Percentiles rank a stretch among this genome's conserved stretches.
Evolutionary conservation across 92 coral and sea anemone species (phyloP).

Genomic region (Palythoa grandis): DNA sequence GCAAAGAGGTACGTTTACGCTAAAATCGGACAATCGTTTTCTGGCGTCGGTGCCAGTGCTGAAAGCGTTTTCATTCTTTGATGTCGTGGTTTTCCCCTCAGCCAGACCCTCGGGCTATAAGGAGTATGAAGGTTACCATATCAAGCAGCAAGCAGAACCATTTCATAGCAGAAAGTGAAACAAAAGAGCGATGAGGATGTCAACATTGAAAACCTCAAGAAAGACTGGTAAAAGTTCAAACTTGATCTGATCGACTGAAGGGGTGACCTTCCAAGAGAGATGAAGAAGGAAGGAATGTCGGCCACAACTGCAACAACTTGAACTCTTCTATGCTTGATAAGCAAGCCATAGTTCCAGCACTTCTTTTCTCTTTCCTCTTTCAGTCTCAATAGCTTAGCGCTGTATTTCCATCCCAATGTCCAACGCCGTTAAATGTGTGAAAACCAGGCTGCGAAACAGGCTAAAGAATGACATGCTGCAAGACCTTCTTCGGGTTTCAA

Average conservation of each 20-base stretch:
- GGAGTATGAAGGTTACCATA: constrained; percentile 43
- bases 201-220: constrained; percentile 48
- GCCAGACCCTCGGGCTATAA: constrained; percentile 25
- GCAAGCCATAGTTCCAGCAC: too few relatives aligned
- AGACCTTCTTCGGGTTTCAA: neutral
- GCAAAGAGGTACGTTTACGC: too few relatives aligned
- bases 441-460: neutral
- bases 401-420: neutral
- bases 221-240: constrained; percentile 17
- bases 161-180: constrained; percentile 7
- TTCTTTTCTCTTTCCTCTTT: too few relatives aligned
- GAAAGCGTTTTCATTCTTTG: constrained; percentile 41
- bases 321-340: too few relatives aligned
- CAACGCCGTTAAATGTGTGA: neutral
- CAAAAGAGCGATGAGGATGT: constrained; percentile 45
- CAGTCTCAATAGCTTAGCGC: too few relatives aligned
- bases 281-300: too few relatives aligned
- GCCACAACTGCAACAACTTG: too few relatives aligned
- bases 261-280: neutral
- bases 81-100: constrained; percentile 29
- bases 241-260: constrained; percentile 51
- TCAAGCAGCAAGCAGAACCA: constrained; percentile 27
- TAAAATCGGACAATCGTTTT: constrained; percentile 29
- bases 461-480: neutral
- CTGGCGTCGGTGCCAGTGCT: constrained; percentile 41